Conservation (phyloP, 2,797 vertebrate species). For the Smutsia gigantea region DNA sequence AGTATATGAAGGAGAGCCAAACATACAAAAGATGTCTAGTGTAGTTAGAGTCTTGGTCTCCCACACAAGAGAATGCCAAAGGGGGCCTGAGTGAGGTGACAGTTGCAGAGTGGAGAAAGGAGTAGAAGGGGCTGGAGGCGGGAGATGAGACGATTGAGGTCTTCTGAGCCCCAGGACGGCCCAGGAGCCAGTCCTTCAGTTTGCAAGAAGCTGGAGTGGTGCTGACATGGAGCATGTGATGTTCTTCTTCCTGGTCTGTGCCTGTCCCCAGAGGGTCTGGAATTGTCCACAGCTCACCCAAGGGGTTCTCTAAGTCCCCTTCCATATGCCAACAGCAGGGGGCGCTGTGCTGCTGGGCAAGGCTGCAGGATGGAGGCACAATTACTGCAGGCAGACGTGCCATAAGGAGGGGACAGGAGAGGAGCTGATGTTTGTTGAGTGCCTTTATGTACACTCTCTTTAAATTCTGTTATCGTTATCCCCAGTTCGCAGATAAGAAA, state of each 20-base stretch:
- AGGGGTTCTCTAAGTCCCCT: neutral
- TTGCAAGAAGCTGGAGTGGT: neutral
- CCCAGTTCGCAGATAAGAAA: neutral
- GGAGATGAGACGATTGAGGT: neutral
- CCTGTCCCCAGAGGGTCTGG: neutral
- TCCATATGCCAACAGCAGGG: neutral
- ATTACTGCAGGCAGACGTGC: neutral
- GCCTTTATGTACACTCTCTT: neutral
- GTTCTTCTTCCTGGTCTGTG: neutral
- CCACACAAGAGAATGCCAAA: rapidly evolving
- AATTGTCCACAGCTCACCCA: neutral
- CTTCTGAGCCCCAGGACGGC: neutral
- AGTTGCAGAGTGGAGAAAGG: neutral
- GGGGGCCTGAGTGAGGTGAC: neutral
- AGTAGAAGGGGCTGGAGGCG: neutral
- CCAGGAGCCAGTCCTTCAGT: neutral
- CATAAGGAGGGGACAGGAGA: neutral
- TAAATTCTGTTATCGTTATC: neutral
- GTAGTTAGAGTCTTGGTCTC: neutral
- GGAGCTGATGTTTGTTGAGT: neutral
- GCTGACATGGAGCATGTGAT: rapidly evolving
- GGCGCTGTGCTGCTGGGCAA: neutral
- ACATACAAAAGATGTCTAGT: neutral
- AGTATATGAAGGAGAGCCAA: neutral
- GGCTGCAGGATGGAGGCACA: neutral